Evolutionary conservation across 2,113 vertebrate species (phyloP), one percentile per base, ranked within the genome.

Genomic region (Cricetomys ansorgei): DNA sequence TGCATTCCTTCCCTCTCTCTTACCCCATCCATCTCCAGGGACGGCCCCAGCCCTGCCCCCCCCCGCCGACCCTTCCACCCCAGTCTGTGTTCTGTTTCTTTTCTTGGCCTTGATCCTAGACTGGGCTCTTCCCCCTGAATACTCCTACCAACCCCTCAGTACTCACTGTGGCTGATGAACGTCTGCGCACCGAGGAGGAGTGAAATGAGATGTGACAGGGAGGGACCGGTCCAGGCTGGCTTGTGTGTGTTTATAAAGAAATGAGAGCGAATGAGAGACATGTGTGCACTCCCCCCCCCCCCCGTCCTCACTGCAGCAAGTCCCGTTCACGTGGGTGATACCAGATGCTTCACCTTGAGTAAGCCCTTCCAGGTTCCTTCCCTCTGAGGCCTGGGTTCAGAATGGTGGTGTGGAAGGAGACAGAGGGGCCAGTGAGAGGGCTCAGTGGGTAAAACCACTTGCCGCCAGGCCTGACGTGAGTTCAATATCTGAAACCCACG

Each of bases 61-160:
- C n/a, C n/a, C n/a, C n/a, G n/a, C n/a, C n/a, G n/a, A n/a, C n/a
- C n/a, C n/a, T n/a, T n/a, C n/a, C 64, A 77, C 77, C 85, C 86
- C 97, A 43, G 27, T 43, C 85, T 92, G 88, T 81, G 70, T 67
- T 95, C 95, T 83, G 76, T 86, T 91, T 57, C 97, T 95, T 93
- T 94, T 96, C 93, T 87, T 94, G 96, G 90, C 80, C 88, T 80
- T 29, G 34, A 62, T 91, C 77, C 88, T 95, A 83, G 70, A 81
- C 92, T 75, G 40, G 90, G 27, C 88, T 92, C 87, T 96, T 94
- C 90, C 95, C 48, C 72, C 90, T 90, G 50, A 90, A 93, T 72
- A 34, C 94, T 95, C 79, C 90, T 90, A 94, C 91, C 92, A 92
- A 45, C 89, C 87, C 87, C 84, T 77, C 94, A 93, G 79, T 96